These are phyloP conservation scores for Zaprionus bogoriensis DNA, from an alignment of 2,888 invertebrate species.

Conservation along the genomic window DNA sequence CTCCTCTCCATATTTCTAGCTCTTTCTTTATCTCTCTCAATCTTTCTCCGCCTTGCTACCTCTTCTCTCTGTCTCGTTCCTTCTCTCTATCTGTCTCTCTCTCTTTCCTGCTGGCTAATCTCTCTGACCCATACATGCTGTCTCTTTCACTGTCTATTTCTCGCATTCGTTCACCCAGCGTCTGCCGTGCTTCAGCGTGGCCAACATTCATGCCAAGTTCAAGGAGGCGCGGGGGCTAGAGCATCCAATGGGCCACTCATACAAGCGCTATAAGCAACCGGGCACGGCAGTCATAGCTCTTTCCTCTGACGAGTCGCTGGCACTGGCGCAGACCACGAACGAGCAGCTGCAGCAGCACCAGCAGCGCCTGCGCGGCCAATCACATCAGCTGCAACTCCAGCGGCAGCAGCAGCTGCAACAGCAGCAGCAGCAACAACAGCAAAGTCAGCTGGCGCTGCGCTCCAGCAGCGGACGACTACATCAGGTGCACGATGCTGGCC, in stretches of 20 bases:
- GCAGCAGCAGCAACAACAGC: slow-evolving; percentile 14
- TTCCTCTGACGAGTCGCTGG: slow-evolving; percentile 10
- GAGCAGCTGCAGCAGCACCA: not conserved
- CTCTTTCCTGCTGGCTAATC: not conserved
- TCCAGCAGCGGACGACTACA: slow-evolving; percentile 42
- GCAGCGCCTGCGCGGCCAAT: slow-evolving; percentile 7
- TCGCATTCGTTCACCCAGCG: slow-evolving; percentile 66
- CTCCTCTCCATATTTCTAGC: not conserved
- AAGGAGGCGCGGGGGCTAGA: slow-evolving; percentile 62
- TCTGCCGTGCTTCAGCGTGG: slow-evolving; percentile 79
- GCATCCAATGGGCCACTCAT: slow-evolving; percentile 60
- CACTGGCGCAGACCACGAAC: not conserved
- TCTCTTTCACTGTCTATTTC: not conserved
- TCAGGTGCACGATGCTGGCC: slow-evolving; percentile 60
- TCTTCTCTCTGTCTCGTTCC: not conserved
- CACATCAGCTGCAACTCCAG: not conserved
- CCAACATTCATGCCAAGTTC: slow-evolving; percentile 75
- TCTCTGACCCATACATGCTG: too few relatives aligned
- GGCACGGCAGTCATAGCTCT: not conserved
- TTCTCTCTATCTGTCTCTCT: not conserved
- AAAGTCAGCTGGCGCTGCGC: slow-evolving; percentile 5
- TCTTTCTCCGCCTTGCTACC: not conserved
- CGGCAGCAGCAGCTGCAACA: slow-evolving; percentile 4
- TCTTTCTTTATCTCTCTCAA: not conserved
- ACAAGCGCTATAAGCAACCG: slow-evolving; percentile 71